Evolutionary conservation across 2,113 vertebrate species (phyloP), one percentile per base, ranked within the genome.

Genomic region (Etia nguti): DNA sequence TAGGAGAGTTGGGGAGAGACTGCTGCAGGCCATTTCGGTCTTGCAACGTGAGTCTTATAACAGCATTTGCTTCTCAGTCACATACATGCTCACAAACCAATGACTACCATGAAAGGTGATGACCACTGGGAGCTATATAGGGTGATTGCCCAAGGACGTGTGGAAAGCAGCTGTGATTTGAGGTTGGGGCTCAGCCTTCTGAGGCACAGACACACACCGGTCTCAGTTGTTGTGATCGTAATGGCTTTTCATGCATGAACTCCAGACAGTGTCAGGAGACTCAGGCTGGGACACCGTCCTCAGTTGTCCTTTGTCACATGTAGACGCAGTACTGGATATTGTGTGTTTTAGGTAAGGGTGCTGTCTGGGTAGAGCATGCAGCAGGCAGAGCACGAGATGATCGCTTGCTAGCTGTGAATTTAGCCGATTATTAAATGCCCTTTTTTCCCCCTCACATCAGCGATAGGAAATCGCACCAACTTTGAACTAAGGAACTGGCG

Each of bases 381-480:
- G 41, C 41, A 54, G 9, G 20, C 18, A 48, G 24, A 77, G 22
- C 10, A 18, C 1, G 10, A 50, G 43, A 77, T 50, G 15, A 75
- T 24, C 9, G 18, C 24, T 75, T 18, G 24, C 16, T 48, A 31
- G 6, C 73, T 77, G 73, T 12, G 16, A 77, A 1, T 77, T 77
- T 29, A 77, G 10, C 26, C 0, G 3, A 50, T 31, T 50, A 50
- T 8, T 77, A 77, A 0, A 31, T 52, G 20, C 46, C 46, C 46
- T 52, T 31, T 48, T 48, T 38, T 1, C 4, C 29, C 29, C 29
- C 26, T 77, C 73, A 52, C 26, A 52, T 77, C 73, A 31, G 3
- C 1, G 10, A 12, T n/a, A 77, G 43, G 26, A 77, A 77, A 50
- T 50, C 1, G 0, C 16, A 77, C 73, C 6, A 31, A 77, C 43